A percentile compares a stretch with the other conserved stretches of the same genome.
phyloP scores from a whole-genome alignment of 2,888 invertebrate genomes.

The Amphipoea lucens region DNA sequence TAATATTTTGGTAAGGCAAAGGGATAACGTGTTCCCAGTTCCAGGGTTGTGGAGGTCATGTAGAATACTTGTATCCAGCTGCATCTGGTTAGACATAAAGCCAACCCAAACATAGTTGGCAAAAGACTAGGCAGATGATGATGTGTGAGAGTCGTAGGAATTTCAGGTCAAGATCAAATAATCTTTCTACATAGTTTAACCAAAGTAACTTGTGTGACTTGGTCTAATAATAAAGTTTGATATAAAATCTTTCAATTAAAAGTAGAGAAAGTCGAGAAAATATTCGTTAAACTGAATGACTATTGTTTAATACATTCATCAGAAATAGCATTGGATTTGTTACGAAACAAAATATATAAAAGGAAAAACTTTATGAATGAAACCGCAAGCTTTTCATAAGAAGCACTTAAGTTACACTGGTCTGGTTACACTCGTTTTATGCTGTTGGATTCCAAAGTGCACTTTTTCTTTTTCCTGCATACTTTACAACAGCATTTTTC shows the following conservation, averaged over 20 bases:
- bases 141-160: not conserved
- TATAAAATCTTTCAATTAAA: not conserved
- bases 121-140: no score
- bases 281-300: not conserved
- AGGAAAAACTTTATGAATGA: not conserved
- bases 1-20: not conserved
- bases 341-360: not conserved
- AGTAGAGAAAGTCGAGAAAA: not conserved
- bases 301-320: conserved; percentile 2
- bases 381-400: conserved; percentile 23
- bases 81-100: not conserved
- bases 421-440: conserved; percentile 25
- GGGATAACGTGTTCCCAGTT: not conserved
- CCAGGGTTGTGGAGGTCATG: not conserved
- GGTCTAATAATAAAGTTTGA: not conserved
- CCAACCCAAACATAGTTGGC: rapidly evolving
- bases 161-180: not conserved
- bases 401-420: conserved; percentile 12
- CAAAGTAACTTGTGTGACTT: not conserved
- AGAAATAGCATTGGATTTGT: conserved; percentile 15
- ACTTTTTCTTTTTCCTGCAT: conserved; percentile 24
- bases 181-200: not conserved
- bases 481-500: conserved; percentile 16
- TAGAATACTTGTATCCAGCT: not conserved
- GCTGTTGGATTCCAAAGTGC: conserved; percentile 10